Evolutionary conservation across 2,797 vertebrate species (phyloP), one percentile per base, ranked within the genome.

Genomic region (Cossypha niveicapilla): DNA sequence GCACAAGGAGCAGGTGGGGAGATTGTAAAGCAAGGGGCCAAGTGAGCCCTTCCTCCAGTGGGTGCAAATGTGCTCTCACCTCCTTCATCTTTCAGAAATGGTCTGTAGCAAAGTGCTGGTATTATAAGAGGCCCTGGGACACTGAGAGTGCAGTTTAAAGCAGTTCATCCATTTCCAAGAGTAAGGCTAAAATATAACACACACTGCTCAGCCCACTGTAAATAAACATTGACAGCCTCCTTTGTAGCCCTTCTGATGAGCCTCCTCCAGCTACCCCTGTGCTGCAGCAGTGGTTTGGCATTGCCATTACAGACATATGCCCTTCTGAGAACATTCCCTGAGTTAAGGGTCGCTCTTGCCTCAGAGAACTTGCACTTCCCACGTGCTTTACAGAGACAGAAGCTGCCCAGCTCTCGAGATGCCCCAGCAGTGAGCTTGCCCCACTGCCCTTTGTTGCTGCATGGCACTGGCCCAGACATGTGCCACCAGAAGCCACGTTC

Each of bases 301-400:
- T 21, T 28, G 53, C 53, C 37, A 13, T 18, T 71, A 23, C 62
- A 82, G n/a, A 30, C 23, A 37, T 0, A 16, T 0, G 2, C 23
- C 22, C 4, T 34, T 27, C 25, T 1, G 0, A 16, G 60, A 56
- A 34, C 10, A 14, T 27, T 27, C 34, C 3, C 13, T 0, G 0
- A 45, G 30, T 21, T 47, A 45, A 53, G 54, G 12, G 13, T 41
- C 18, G 10, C 15, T 63, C 14, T 84, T 58, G 39, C 77, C 35
- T 60, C 18, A 3, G 30, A 65, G 39, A 78, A 34, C 17, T 57
- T 44, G 25, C 10, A 25, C 8, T 86, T 82, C 60, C 65, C 9
- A 1, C 4, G 1, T 11, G 18, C 18, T 44, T 41, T 13, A 7
- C n/a, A 45, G 54, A 78, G 42, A 35, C 19, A 65, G 54, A 60